Base-by-base conservation (phyloP, 2,113 vertebrate genomes). In the Psettodes erumei region DNA sequence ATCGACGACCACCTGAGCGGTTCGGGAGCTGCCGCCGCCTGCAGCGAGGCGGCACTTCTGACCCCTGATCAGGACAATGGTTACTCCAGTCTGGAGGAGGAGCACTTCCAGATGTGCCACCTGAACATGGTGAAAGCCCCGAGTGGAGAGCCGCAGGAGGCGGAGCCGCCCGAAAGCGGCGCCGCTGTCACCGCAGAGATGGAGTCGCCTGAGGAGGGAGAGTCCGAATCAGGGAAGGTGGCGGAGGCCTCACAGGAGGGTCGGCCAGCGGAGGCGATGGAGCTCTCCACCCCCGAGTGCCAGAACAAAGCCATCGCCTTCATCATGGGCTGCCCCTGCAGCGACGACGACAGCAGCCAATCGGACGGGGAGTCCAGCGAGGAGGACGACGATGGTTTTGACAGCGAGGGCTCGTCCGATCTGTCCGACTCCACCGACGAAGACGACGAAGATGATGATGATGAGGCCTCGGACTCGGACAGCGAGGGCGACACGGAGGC, bases 81-180 rank as follows among this genome's bases (percentile, higher is more conserved):
- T 11, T 98, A 98, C 67, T 95, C 95, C 70, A 98, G 97, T 81
- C 88, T 98, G 85, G 97, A 98, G 81, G 96, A 98, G 86, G 96
- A 96, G 6, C 95, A 94, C 1, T n/a, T 12, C 45, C 72, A 77
- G 4, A 58, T 53, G 55, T n/a, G 48, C 45, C 82, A 73, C 23
- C 84, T 77, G 48, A 45, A 33, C 4, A 32, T 23, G 27, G 55
- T 85, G 82, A 80, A n/a, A 0, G n/a, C 54, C 1, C 11, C 11
- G 16, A 65, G 19, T 15, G 60, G 71, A 12, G 66, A 75, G 11
- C 28, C 21, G 43, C 32, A 15, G 18, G 69, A 58, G 15, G 2
- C n/a, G 0, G 25, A 37, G 0, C 4, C 58, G 0, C 8, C 51
- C 0, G 51, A 55, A 27, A 27, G 3, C 1, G 2, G 19, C 0